Conservation (phyloP, 2,113 vertebrate genomes). For the Raja brachyura region DNA sequence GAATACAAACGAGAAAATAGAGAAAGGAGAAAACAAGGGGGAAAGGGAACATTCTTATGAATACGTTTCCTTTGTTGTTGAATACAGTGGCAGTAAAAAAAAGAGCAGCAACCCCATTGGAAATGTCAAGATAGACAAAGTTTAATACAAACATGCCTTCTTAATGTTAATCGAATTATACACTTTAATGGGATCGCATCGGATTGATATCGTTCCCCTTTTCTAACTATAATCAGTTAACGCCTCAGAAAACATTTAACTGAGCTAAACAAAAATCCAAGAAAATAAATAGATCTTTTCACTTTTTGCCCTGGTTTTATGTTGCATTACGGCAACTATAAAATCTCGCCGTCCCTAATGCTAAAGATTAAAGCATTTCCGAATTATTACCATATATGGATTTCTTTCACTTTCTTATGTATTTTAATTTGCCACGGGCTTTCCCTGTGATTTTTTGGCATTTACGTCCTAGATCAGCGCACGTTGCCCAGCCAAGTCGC, state of each 20-base stretch:
- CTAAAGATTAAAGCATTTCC: neutral
- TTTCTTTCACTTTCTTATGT: neutral
- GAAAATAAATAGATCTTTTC: neutral
- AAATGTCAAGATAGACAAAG: constrained; percentile 38
- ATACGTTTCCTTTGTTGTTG: constrained; percentile 61
- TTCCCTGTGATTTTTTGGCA: neutral
- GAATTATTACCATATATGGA: neutral
- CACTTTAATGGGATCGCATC: neutral
- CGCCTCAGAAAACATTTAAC: neutral
- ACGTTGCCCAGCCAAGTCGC: neutral
- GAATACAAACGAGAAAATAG: constrained; percentile 50
- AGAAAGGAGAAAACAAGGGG: constrained; percentile 50
- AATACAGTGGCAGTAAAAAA: constrained; percentile 43
- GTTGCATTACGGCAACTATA: neutral
- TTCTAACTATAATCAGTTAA: neutral
- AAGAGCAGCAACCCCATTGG: constrained; percentile 34
- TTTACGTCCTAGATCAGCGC: neutral
- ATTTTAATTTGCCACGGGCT: neutral
- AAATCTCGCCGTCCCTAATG: neutral
- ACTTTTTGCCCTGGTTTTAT: neutral
- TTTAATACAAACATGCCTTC: constrained; percentile 36
- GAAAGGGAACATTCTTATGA: constrained; percentile 68
- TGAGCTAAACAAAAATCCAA: neutral
- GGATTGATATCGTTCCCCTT: neutral
- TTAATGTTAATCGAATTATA: constrained; percentile 37